Conservation (phyloP, 2,113 vertebrate species). For the Ibidorhyncha struthersii region DNA sequence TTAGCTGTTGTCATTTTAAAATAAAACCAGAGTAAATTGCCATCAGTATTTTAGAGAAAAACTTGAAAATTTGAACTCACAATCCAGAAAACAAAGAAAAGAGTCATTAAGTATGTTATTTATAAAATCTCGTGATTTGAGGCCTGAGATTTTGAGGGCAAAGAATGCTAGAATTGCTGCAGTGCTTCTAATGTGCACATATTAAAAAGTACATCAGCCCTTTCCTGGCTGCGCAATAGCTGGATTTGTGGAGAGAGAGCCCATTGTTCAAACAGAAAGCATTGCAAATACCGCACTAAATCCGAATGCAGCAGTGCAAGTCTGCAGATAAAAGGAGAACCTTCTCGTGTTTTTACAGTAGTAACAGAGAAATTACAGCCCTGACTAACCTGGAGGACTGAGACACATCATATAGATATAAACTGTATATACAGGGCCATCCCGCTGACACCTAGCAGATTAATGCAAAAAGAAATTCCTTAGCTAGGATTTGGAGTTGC, state of each 20-base stretch:
- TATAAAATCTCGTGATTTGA: neutral
- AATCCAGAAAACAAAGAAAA: neutral
- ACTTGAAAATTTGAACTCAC: neutral
- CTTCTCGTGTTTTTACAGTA: constrained; percentile 15
- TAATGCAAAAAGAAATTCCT: neutral
- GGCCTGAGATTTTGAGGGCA: neutral
- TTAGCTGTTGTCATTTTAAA: neutral
- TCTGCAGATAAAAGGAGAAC: constrained; percentile 19
- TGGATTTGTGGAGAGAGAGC: constrained; percentile 52
- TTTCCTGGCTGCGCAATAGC: constrained; percentile 38
- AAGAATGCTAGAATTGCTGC: neutral
- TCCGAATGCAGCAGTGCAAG: neutral
- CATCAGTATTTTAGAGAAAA: neutral
- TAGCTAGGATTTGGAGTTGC: neutral
- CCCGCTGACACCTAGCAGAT: neutral
- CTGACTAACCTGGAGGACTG: neutral
- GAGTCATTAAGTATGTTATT: neutral
- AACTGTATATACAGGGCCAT: neutral
- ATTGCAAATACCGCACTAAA: constrained; percentile 55
- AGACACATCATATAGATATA: neutral
- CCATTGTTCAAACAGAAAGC: constrained; percentile 64
- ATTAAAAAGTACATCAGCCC: constrained; percentile 31
- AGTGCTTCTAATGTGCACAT: neutral
- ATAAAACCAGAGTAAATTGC: neutral
- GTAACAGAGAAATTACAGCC: neutral